Evolutionary conservation across 2,113 vertebrate genomes (phyloP), one percentile per base, ranked within the genome.

Genomic region (Fregata magnificens): DNA sequence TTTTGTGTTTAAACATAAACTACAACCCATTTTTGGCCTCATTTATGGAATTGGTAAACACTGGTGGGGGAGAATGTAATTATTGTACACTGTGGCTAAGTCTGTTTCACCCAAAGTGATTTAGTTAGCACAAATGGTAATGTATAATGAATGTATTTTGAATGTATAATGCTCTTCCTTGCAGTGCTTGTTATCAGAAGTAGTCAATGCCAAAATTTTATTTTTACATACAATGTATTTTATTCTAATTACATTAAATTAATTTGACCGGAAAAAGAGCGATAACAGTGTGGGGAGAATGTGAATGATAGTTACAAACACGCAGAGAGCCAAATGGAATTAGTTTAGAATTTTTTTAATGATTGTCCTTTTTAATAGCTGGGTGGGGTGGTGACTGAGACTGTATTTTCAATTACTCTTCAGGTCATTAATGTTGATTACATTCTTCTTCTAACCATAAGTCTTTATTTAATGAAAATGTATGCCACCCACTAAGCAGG

Each of bases 401-500:
- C 88, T 91, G 91, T 94, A 93, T 97, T 97, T 98, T 96, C 96
- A 98, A 97, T 97, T 97, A 97, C 86, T 97, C 88, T 94, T 94
- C 87, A 97, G 97, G 97, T 97, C 97, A 96, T 97, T 98, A 97
- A 96, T 97, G 96, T 96, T 98, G 97, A 97, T 98, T 97, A 97
- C 96, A 95, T 97, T 97, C 95, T 94, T 97, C 95, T 95, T 92
- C 96, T 96, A 97, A 95, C 95, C 91, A 77, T 97, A 97, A 97
- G 92, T 97, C 97, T 97, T 97, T 98, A 96, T 97, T 97, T 98
- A 98, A 98, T 96, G 97, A 97, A 97, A 97, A 98, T 97, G 76
- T 91, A 97, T 97, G 97, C 96, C 96, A 97, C 97, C 95, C 96
- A 97, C 96, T 95, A 97, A 96, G 95, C 89, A 97, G 93, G 56